These are phyloP conservation scores for Hyposoter dolosus DNA, from an alignment of 2,888 invertebrate species.

Conservation along the genomic window DNA sequence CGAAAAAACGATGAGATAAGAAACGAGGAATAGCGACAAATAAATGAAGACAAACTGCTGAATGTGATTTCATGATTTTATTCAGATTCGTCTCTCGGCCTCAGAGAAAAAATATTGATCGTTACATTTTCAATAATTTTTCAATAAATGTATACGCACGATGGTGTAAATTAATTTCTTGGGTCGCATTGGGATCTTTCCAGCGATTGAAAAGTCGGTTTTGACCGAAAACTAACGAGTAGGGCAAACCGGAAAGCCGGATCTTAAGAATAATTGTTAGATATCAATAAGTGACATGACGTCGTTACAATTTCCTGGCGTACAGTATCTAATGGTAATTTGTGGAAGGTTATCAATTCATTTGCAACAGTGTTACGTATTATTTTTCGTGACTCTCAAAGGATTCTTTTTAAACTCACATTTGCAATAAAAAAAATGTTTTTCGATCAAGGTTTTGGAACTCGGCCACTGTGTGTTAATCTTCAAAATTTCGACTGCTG, in stretches of 20 bases:
- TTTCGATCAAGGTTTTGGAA: background rate
- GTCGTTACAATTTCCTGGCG: slow-evolving; percentile 31
- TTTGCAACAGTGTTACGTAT: slow-evolving; percentile 34
- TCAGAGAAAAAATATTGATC: background rate
- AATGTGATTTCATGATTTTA: slow-evolving; percentile 9
- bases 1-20: background rate
- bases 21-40: background rate
- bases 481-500: background rate
- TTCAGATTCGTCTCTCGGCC: background rate
- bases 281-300: slow-evolving; percentile 48
- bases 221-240: background rate
- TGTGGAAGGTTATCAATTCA: background rate
- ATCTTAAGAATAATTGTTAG: slow-evolving; percentile 27
- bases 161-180: background rate
- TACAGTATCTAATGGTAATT: slow-evolving; percentile 22
- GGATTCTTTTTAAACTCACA: background rate
- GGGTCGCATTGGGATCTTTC: background rate
- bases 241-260: slow-evolving; percentile 25
- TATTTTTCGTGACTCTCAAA: background rate
- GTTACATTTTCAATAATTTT: slow-evolving; percentile 20
- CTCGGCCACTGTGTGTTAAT: background rate
- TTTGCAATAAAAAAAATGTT: background rate
- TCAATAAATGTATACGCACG: slow-evolving; percentile 13
- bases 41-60: background rate
- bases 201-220: background rate